A percentile compares a stretch with the other conserved stretches of the same genome.
phyloP scores from a whole-genome alignment of 2,113 vertebrate species.

The Ivindomyrus marchei region DNA sequence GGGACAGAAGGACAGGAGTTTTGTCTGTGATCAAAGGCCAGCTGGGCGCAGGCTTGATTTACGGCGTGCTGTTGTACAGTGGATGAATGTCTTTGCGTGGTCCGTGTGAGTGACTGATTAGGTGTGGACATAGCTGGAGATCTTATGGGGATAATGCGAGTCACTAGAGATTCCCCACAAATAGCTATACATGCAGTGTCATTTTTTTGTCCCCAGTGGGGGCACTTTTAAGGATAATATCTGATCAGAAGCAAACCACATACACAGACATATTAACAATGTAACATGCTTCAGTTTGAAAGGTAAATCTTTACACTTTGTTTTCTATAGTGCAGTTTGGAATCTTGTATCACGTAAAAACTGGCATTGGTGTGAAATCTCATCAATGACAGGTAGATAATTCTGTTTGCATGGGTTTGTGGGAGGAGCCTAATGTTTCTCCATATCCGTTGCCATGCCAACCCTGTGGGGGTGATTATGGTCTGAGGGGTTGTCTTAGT shows the following conservation, averaged over 20 bases:
- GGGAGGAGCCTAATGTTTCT: neutral
- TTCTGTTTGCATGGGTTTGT: conserved; percentile 22
- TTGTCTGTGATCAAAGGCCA: conserved; percentile 51
- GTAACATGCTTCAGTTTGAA: neutral
- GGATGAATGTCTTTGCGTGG: conserved; percentile 36
- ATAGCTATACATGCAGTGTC: neutral
- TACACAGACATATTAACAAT: neutral
- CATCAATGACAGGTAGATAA: neutral
- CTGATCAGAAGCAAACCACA: neutral
- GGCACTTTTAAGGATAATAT: neutral
- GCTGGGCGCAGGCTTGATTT: conserved; percentile 38
- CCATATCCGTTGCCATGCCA: conserved; percentile 41
- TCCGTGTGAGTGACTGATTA: conserved; percentile 9
- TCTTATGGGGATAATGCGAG: neutral
- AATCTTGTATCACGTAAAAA: neutral
- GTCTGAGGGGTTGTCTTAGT: conserved; percentile 42
- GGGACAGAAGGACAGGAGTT: conserved; percentile 39
- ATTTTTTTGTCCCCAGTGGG: neutral
- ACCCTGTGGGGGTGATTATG: conserved; percentile 63
- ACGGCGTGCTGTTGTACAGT: conserved; percentile 35
- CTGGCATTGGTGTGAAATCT: neutral
- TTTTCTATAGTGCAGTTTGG: neutral
- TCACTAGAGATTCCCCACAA: neutral
- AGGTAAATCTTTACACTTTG: neutral
- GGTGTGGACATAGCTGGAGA: conserved; percentile 15